These are phyloP conservation scores for Sternarchorhynchus goeldii DNA, from an alignment of 2,797 vertebrate species.

Conservation along the genomic window DNA sequence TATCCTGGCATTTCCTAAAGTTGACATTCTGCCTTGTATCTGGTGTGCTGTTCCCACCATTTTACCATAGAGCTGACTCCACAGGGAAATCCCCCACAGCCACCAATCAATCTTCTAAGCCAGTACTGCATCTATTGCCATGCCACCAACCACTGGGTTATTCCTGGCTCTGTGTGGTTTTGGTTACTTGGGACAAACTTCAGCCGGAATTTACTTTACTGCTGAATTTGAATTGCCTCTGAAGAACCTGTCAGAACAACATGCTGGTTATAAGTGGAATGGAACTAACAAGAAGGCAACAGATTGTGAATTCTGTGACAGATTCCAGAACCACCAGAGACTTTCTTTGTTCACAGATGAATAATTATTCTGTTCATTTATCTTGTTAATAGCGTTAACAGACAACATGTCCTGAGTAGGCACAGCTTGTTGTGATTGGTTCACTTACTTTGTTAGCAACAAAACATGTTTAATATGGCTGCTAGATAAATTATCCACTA, in stretches of 20 bases:
- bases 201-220: neutral
- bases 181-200: conserved; percentile 5
- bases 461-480: neutral
- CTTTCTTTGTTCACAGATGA: too few species aligned
- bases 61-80: neutral
- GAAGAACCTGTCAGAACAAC: neutral
- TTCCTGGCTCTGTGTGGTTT: conserved; percentile 31
- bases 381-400: too few species aligned
- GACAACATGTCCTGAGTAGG: neutral
- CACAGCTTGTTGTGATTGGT: neutral
- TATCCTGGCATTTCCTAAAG: too few species aligned
- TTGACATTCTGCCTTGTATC: too few species aligned
- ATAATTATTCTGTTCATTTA: too few species aligned
- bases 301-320: too few species aligned
- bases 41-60: too few species aligned
- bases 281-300: neutral
- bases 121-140: conserved; percentile 2
- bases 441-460: neutral
- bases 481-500: neutral
- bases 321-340: too few species aligned
- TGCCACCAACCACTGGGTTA: neutral
- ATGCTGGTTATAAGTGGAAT: neutral
- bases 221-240: neutral
- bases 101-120: neutral
- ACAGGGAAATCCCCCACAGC: conserved; percentile 1